phyloP scores from a whole-genome alignment of 2,888 invertebrate species.

The Lithosia quadra region DNA sequence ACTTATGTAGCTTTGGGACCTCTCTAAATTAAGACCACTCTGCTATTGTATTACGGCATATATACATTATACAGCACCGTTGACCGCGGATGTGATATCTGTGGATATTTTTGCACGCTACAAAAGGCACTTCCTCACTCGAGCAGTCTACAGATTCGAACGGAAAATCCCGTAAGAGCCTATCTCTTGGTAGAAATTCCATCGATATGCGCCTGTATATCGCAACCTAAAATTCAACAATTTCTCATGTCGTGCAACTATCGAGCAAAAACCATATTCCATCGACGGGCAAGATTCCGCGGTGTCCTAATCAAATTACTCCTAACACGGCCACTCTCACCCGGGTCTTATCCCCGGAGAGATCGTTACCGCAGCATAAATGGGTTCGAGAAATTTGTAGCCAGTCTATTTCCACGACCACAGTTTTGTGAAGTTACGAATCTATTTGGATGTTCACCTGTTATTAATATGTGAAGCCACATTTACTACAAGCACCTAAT shows the following conservation, averaged over 20 bases:
- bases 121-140: no score
- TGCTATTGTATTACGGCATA: neutral
- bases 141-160: no score
- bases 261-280: neutral
- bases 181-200: no score
- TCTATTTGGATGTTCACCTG: no score
- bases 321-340: conserved; percentile 16
- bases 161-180: no score
- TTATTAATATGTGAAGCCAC: no score
- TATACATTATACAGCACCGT: no score
- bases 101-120: no score
- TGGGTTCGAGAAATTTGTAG: conserved; percentile 19
- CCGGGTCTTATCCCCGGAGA: conserved; percentile 43
- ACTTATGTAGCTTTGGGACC: conserved; percentile 32
- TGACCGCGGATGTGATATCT: no score
- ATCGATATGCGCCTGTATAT: no score
- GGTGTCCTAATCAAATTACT: conserved; percentile 41
- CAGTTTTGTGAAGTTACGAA: neutral
- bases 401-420: neutral
- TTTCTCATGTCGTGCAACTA: neutral
- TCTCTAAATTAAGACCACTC: neutral
- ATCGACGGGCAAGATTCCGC: conserved; percentile 24
- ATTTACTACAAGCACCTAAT: no score
- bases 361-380: conserved; percentile 42
- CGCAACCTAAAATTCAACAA: no score